Conservation (phyloP, 2,888 invertebrate genomes). For the Syrphus vitripennis region DNA sequence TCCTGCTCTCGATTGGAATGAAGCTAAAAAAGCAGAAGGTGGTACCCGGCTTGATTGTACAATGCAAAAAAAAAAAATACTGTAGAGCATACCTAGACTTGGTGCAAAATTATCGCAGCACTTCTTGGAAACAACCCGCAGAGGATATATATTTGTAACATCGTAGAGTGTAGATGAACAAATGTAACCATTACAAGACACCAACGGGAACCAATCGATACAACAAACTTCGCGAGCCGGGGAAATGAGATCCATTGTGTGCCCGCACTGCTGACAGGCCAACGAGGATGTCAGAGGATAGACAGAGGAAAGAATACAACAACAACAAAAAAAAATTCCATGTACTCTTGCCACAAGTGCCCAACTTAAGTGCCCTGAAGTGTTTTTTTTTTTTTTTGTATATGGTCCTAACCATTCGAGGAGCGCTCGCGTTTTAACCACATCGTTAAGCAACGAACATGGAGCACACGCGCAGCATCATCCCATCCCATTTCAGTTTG, state of each 20-base stretch:
- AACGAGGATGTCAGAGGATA: constrained; percentile 59
- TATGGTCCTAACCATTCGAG: constrained; percentile 6
- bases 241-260: constrained; percentile 67
- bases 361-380: constrained; percentile 51
- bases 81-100: neutral
- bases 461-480: constrained; percentile 59
- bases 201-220: constrained; percentile 49
- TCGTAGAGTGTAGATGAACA: constrained; percentile 47
- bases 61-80: neutral
- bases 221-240: constrained; percentile 17
- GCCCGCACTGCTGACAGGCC: constrained; percentile 46
- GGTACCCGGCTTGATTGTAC: constrained; percentile 24
- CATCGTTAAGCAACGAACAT: constrained; percentile 66
- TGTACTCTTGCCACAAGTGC: constrained; percentile 43
- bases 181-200: constrained; percentile 62
- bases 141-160: neutral
- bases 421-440: constrained; percentile 62
- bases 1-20: constrained; percentile 32
- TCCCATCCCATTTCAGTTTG: constrained; percentile 12
- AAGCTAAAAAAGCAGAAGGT: constrained; percentile 13
- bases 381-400: constrained; percentile 6
- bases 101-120: constrained; percentile 55
- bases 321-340: constrained; percentile 15
- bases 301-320: neutral
- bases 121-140: constrained; percentile 58